These are phyloP conservation scores for Amblyraja radiata DNA, from an alignment of 2,797 vertebrate genomes.

Conservation along the genomic window DNA sequence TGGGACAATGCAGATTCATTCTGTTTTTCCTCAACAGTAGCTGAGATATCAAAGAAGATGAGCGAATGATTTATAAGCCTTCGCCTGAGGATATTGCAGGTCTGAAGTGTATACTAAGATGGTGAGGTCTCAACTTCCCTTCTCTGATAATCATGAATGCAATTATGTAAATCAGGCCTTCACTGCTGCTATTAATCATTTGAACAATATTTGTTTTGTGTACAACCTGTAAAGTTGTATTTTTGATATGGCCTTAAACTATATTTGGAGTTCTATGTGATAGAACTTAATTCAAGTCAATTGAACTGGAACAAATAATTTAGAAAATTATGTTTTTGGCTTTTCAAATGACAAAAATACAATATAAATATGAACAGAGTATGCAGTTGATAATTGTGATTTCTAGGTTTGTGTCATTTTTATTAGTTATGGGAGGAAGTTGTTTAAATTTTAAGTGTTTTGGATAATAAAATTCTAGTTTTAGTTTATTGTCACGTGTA, in stretches of 20 bases:
- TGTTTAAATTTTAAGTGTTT: neutral
- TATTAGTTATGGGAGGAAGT: too few species aligned
- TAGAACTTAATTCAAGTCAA: neutral
- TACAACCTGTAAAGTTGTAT: neutral
- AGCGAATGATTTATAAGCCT: neutral
- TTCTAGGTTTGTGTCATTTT: neutral
- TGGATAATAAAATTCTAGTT: neutral
- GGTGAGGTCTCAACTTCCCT: neutral
- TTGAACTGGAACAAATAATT: neutral
- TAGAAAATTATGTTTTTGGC: neutral
- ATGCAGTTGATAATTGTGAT: neutral
- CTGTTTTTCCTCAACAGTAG: neutral
- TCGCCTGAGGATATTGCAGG: neutral
- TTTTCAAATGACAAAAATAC: neutral
- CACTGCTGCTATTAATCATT: neutral
- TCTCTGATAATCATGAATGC: conserved; percentile 10
- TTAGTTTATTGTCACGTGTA: too few species aligned
- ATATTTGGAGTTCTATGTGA: neutral
- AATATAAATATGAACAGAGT: neutral
- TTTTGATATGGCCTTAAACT: neutral
- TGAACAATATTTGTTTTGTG: neutral
- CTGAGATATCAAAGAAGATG: neutral
- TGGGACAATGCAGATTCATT: neutral
- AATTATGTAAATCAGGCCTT: neutral
- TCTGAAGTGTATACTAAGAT: neutral